phyloP scores from a whole-genome alignment of 1,140 invertebrate genomes.

The Cryptotermes secundus region DNA sequence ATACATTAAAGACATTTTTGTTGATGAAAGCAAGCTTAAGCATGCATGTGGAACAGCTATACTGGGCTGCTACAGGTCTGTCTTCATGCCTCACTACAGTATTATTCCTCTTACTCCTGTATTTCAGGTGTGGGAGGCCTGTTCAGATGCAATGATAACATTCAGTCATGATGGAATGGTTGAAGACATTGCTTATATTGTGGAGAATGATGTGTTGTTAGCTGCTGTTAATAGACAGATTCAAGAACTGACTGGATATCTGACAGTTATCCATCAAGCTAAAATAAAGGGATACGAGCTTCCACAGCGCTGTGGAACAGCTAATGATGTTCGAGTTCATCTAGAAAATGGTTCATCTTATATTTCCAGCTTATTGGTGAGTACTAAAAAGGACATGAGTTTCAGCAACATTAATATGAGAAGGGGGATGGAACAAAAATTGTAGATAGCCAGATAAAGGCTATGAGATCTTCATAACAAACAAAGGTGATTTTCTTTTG shows the following conservation, averaged over 20 bases:
- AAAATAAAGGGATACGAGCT: conserved; percentile 56
- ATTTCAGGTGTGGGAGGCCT: conserved; percentile 83
- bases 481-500: too few species aligned
- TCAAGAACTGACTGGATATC: conserved; percentile 49
- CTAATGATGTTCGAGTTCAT: conserved; percentile 47
- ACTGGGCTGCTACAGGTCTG: not conserved
- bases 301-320: conserved; percentile 40
- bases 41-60: conserved; percentile 33
- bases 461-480: too few species aligned
- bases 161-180: conserved; percentile 74
- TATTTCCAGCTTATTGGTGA: conserved; percentile 61
- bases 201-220: conserved; percentile 90
- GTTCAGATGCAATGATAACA: conserved; percentile 82
- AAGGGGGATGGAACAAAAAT: too few species aligned
- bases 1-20: conserved; percentile 22
- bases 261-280: conserved; percentile 52
- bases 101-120: conserved; percentile 65
- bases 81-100: not conserved
- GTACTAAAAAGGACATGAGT: conserved; percentile 39
- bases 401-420: too few species aligned
- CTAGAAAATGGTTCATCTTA: conserved; percentile 56
- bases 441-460: too few species aligned
- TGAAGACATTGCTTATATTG: conserved; percentile 81
- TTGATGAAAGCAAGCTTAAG: conserved; percentile 29
- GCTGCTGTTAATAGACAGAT: conserved; percentile 65